Base-by-base conservation (phyloP, 2,888 invertebrate genomes). In the Conus canariensis region DNA sequence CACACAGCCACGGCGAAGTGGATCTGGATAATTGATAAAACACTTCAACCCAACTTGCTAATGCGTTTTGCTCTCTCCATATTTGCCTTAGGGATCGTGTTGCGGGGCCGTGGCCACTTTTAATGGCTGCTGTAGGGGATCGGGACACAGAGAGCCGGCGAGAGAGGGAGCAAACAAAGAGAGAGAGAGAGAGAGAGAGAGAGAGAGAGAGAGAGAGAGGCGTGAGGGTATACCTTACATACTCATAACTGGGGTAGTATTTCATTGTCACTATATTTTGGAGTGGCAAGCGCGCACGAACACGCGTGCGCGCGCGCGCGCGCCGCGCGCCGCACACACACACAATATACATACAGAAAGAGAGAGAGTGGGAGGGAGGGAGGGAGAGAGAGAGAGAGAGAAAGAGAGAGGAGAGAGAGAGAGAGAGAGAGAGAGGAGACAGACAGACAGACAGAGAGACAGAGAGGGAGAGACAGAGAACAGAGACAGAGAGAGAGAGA, bases 141-240 rank as follows among this genome's bases (percentile, higher is more conserved):
- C 8, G 70, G n/a, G 70, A 22, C 0, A 70, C 16, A 70, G n/a
- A 70, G 70, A 70, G 70, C 12, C 16, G 19, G 67, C 8, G 67
- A 67, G 67, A 87, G 64, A 60, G n/a, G 19, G 30, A 60, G 64
- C 22, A 64, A 16, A 87, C 12, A 67, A 7, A 25, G 64, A 56
- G 45, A n/a, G 60, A 87, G 87, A 64, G 56, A 67, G 87, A 87
- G 87, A 87, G 25, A 67, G 87, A 64, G 67, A 87, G 25, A 56
- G 64, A 67, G 67, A 60, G 64, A 87, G n/a, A 67, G 30, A 87
- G 60, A 87, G 70, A 70, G 70, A 70, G 70, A 70, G 16, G 16
- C 12, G 70, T 22, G 70, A 70, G 70, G 64, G 64, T 45, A 45
- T 45, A 45, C 45, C 45, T 45, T 45, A 45, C 45, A 45, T 45